Percentiles rank a stretch among this genome's conserved stretches.
Conservation (phyloP, 2,797 vertebrate species). For the Stomatorhinus walkeri region DNA sequence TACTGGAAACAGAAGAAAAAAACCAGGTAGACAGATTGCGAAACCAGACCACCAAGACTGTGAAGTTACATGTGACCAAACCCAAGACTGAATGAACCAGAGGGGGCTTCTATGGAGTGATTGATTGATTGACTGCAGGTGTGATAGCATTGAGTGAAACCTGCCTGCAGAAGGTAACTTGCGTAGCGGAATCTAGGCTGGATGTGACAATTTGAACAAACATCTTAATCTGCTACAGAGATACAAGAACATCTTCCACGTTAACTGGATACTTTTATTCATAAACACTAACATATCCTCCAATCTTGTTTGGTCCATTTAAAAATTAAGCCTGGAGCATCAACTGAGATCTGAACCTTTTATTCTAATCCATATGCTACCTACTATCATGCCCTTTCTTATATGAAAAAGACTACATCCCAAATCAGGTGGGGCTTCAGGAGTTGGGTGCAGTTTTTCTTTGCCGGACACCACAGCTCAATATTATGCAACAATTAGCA, state of each 20-base stretch:
- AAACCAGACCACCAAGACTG: constrained; percentile 1
- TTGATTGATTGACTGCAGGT: constrained; percentile 12
- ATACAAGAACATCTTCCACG: background rate
- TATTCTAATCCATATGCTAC: background rate
- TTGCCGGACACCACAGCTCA: background rate
- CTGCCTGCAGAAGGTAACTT: background rate
- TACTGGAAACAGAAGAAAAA: background rate
- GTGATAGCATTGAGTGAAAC: background rate
- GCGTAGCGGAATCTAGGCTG: background rate
- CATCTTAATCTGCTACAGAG: background rate
- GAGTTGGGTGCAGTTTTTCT: background rate
- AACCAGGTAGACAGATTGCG: background rate
- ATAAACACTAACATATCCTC: background rate
- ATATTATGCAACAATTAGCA: background rate
- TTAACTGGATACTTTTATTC: background rate
- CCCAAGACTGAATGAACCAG: background rate
- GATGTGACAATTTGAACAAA: background rate
- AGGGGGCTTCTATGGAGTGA: background rate
- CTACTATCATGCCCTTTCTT: background rate
- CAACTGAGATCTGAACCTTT: background rate
- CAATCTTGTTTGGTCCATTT: background rate
- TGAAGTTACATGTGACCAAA: constrained; percentile 3
- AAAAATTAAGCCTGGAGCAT: background rate
- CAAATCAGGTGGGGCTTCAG: background rate
- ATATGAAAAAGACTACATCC: background rate